Evolutionary conservation across 2,888 invertebrate genomes (phyloP), one percentile per base, ranked within the genome.

Genomic region (Melangyna quadrimaculata): DNA sequence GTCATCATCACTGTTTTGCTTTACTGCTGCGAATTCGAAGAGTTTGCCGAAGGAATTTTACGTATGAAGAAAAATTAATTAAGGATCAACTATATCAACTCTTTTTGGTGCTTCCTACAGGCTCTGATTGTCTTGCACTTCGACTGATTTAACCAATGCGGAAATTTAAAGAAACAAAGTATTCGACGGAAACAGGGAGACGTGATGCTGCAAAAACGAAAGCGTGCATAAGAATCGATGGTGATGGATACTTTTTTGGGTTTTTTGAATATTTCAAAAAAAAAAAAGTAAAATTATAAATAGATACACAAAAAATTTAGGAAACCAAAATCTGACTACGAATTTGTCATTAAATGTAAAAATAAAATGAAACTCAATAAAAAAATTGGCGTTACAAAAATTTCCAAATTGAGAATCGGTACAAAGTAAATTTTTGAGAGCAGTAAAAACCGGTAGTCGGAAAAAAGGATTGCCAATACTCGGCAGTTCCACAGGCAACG

Each of bases 1-100:
- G 89, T 87, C 80, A 89, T 89, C 89, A 89, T 89, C 57, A 86
- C 86, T 77, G 35, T 43, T 86, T 73, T 43, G 6, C 67, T 65
- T 65, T 32, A 57, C 22, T 35, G 40, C 27, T 45, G 14, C 51
- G 24, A 53, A 14, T 67, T 24, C 43, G 14, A 57, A 40, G 27
- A 43, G 12, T 70, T 35, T 19, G 22, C 48, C 24, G 40, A 37
- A 67, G 24, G 37, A n/a, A 37, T 43, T 17, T 80, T 57, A 37
- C 7, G 37, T 22, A 40, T 63, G 22, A 24, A 29, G 65, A 24
- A 51, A 37, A 40, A 63, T 8, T 29, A 65, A 65, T 63, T 57
- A 14, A 72, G 48, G 55, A 19, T 74, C 71, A 69, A 70, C 59
- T 53, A 74, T 67, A 78, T n/a, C n/a, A n/a, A n/a, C 45, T 37